A percentile compares a stretch with the other conserved stretches of the same genome.
These are phyloP conservation scores for Saccopteryx bilineata DNA, from an alignment of 2,113 vertebrate genomes.

Conservation along the genomic window DNA sequence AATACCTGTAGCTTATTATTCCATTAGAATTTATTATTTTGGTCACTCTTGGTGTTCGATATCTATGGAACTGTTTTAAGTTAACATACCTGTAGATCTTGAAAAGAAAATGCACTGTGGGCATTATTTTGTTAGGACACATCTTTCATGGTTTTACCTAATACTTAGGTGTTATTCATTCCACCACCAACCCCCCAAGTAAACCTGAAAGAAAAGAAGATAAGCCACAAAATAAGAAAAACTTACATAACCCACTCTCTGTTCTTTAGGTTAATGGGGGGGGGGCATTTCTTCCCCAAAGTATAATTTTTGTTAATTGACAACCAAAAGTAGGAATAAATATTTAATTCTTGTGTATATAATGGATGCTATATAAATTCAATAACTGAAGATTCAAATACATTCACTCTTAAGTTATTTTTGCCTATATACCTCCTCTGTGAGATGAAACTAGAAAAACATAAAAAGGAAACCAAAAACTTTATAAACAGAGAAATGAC, in stretches of 20 bases:
- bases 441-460: neutral
- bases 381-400: neutral
- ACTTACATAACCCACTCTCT: neutral
- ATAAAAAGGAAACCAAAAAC: slow-evolving; percentile 38
- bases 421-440: neutral
- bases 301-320: neutral
- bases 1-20: neutral
- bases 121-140: neutral
- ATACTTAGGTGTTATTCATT: neutral
- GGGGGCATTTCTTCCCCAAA: neutral
- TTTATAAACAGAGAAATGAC: neutral
- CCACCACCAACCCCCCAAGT: neutral
- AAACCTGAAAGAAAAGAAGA: slow-evolving; percentile 6
- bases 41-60: neutral
- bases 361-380: neutral
- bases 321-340: slow-evolving; percentile 18
- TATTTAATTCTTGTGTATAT: neutral
- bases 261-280: neutral
- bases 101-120: neutral
- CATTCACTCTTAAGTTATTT: neutral
- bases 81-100: neutral
- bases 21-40: slow-evolving; percentile 53
- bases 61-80: neutral
- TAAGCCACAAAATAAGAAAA: neutral
- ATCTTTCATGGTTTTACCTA: neutral